These are phyloP conservation scores for Oreochromis grahami DNA, from an alignment of 2,797 vertebrate genomes.

Conservation along the genomic window DNA sequence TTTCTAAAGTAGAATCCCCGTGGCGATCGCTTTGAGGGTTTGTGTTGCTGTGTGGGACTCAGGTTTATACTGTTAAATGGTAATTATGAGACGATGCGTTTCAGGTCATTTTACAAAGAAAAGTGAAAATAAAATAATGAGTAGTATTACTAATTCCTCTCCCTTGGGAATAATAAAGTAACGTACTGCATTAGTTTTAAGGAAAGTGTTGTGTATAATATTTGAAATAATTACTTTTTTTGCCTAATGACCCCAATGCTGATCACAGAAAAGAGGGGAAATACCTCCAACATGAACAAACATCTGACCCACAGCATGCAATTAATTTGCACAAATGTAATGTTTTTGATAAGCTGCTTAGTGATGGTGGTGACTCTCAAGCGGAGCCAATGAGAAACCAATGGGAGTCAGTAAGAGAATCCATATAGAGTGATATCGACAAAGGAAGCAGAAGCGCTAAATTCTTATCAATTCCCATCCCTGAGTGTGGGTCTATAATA, in stretches of 20 bases:
- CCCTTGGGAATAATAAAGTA: neutral
- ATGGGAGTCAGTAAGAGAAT: neutral
- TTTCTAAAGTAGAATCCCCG: neutral
- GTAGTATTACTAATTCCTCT: neutral
- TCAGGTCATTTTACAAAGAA: neutral
- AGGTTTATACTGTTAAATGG: neutral
- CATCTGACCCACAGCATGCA: neutral
- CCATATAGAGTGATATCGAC: neutral
- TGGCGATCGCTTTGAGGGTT: neutral
- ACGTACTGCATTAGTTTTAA: neutral
- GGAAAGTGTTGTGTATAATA: neutral
- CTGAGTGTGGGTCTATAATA: neutral
- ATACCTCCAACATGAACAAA: neutral
- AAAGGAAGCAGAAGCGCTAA: neutral
- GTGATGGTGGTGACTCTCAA: neutral
- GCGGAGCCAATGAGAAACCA: neutral
- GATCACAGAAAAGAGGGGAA: neutral
- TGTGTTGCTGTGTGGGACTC: neutral
- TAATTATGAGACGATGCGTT: neutral
- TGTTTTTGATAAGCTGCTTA: neutral
- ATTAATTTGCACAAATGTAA: neutral
- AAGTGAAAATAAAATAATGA: neutral
- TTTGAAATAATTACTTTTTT: neutral
- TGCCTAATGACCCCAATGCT: neutral
- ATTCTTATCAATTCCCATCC: neutral